Conservation (phyloP, 2,888 invertebrate species). For the Junonia oenone region DNA sequence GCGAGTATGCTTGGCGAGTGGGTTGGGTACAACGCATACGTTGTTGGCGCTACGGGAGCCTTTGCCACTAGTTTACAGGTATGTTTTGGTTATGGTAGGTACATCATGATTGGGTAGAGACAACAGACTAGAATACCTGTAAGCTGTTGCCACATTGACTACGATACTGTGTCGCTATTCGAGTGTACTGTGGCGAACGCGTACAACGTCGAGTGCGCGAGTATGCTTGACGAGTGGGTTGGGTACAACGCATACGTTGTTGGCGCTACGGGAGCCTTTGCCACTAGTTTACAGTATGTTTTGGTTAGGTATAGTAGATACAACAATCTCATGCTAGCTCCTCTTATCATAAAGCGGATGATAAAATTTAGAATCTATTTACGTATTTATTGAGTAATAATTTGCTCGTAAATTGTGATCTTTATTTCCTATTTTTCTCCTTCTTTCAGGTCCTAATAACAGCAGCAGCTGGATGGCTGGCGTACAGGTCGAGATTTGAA, state of each 20-base stretch:
- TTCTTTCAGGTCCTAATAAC: constrained; percentile 39
- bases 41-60: constrained; percentile 47
- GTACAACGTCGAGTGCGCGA: constrained; percentile 71
- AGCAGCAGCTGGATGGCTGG: constrained; percentile 48
- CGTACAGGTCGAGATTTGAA: constrained; percentile 60
- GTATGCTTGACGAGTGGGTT: constrained; percentile 72
- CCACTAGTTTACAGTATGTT: too few species aligned
- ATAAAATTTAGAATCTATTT: too few species aligned
- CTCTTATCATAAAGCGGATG: too few species aligned
- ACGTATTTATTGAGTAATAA: too few species aligned
- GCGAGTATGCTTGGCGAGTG: constrained; percentile 73
- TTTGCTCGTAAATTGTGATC: too few species aligned
- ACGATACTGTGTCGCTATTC: constrained; percentile 64
- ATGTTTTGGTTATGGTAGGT: too few species aligned
- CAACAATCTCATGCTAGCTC: too few species aligned
- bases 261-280: constrained; percentile 47
- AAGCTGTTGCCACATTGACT: constrained; percentile 80
- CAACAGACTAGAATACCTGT: constrained; percentile 65
- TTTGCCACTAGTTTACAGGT: constrained; percentile 56
- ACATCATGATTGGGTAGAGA: constrained; percentile 82
- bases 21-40: constrained; percentile 48
- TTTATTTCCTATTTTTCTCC: too few species aligned
- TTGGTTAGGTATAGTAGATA: too few species aligned
- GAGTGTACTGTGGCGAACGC: constrained; percentile 57
- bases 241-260: constrained; percentile 47